phyloP scores from a whole-genome alignment of 2,797 vertebrate genomes.

The Alcedo atthis region DNA sequence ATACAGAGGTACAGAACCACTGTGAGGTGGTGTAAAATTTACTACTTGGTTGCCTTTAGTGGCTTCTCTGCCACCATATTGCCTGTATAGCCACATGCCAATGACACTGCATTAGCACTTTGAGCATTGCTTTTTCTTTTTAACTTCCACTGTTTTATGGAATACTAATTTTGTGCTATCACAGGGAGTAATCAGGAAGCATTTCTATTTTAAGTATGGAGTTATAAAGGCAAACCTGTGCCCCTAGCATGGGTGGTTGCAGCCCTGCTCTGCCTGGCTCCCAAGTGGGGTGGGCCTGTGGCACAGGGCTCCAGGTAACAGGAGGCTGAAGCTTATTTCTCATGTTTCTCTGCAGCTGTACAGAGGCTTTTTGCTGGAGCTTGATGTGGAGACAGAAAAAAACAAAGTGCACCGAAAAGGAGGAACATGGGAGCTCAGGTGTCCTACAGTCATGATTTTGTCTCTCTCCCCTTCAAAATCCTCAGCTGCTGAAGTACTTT shows the following conservation, averaged over 20 bases:
- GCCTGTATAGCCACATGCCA: neutral
- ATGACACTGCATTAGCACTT: neutral
- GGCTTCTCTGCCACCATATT: neutral
- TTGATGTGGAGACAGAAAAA: neutral
- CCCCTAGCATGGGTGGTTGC: neutral
- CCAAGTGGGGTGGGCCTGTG: neutral
- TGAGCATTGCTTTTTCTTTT: neutral
- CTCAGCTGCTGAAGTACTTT: neutral
- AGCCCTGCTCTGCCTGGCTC: neutral
- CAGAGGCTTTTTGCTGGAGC: neutral
- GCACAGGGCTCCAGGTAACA: neutral
- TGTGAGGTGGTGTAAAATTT: neutral
- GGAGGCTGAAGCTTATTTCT: neutral
- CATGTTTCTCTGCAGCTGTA: neutral
- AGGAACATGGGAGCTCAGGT: neutral
- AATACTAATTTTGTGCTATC: neutral
- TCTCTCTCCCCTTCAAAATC: neutral
- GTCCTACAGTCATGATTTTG: neutral
- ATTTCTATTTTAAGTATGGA: neutral
- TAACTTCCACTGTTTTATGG: neutral
- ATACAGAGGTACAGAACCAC: neutral
- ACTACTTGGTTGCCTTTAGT: neutral
- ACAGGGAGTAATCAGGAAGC: neutral
- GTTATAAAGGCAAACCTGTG: slow-evolving; percentile 5
- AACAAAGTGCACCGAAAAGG: neutral